Evolutionary conservation across 2,113 vertebrate genomes (phyloP).

Genomic region (Phyllopteryx taeniolatus): DNA sequence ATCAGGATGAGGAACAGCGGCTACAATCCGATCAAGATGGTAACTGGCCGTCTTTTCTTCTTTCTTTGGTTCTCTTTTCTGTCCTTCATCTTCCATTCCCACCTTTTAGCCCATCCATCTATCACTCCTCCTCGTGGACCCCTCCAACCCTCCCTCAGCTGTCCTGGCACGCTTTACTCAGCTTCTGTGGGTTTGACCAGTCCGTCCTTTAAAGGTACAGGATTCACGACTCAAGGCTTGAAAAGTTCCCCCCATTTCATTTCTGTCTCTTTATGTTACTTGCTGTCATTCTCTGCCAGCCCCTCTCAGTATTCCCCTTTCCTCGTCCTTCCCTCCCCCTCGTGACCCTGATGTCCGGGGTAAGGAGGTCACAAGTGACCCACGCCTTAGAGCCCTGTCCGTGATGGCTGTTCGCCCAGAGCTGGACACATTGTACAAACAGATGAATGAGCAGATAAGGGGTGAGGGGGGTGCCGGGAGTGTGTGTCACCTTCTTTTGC

Average conservation of each 20-base stretch:
- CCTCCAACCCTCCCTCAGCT: slow-evolving; percentile 70
- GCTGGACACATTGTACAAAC: slow-evolving; percentile 59
- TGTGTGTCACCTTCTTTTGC: slow-evolving; percentile 1
- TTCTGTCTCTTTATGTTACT: slow-evolving; percentile 23
- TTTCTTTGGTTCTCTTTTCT: slow-evolving; percentile 12
- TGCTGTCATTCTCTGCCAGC: slow-evolving; percentile 73
- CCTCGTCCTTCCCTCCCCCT: slow-evolving; percentile 56
- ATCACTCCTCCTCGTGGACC: slow-evolving; percentile 53
- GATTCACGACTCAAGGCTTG: not conserved
- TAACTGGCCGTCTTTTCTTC: slow-evolving; percentile 21
- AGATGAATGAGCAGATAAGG: slow-evolving; percentile 63
- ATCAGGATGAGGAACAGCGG: slow-evolving; percentile 59
- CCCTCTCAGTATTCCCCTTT: slow-evolving; percentile 67
- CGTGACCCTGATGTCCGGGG: slow-evolving; percentile 59
- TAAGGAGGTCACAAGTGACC: slow-evolving; percentile 51
- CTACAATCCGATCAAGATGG: slow-evolving; percentile 50
- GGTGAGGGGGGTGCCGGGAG: slow-evolving; percentile 49
- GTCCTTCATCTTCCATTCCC: slow-evolving; percentile 45
- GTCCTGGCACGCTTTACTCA: slow-evolving; percentile 67
- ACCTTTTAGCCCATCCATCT: slow-evolving; percentile 58
- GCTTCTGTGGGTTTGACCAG: slow-evolving; percentile 53
- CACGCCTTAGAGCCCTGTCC: slow-evolving; percentile 59
- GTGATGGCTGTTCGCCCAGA: slow-evolving; percentile 61
- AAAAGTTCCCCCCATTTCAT: not conserved
- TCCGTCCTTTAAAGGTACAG: slow-evolving; percentile 32